Evolutionary conservation across 2,113 vertebrate species (phyloP).

Genomic region (Pangasianodon hypophthalmus): DNA sequence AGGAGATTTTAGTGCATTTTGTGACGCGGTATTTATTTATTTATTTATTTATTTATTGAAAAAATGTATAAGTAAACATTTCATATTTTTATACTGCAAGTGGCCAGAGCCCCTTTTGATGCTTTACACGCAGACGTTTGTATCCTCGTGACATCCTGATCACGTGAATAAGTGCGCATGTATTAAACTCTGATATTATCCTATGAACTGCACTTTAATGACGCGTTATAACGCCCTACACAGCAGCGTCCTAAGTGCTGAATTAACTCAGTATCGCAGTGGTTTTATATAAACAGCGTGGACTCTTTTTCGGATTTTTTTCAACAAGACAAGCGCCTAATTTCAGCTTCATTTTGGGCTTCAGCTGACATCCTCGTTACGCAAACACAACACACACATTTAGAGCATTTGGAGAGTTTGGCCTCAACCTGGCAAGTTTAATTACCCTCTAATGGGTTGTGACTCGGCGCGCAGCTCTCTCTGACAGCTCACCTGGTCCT

Average conservation of each 20-base stretch:
- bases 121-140: not conserved
- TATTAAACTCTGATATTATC: not conserved
- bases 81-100: not conserved
- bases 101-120: not conserved
- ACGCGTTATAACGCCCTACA: not conserved
- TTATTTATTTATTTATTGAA: not conserved
- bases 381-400: constrained; percentile 26
- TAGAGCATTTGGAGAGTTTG: constrained; percentile 59
- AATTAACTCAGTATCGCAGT: not conserved
- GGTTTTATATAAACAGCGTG: not conserved
- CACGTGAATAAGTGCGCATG: not conserved
- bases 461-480: constrained; percentile 5
- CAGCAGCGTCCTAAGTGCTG: not conserved
- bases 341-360: not conserved
- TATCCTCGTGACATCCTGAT: not conserved
- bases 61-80: constrained; percentile 39
- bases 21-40: constrained; percentile 73
- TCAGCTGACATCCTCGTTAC: constrained; percentile 39
- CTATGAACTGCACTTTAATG: not conserved
- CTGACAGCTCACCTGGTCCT: constrained; percentile 64
- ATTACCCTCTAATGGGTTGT: constrained; percentile 58
- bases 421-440: constrained; percentile 66
- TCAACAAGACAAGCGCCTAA: not conserved
- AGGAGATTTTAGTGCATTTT: constrained; percentile 79
- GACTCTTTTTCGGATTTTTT: not conserved